phyloP scores from a whole-genome alignment of 53 echinoderm and acorn worm species.

The Stichopus horrens region DNA sequence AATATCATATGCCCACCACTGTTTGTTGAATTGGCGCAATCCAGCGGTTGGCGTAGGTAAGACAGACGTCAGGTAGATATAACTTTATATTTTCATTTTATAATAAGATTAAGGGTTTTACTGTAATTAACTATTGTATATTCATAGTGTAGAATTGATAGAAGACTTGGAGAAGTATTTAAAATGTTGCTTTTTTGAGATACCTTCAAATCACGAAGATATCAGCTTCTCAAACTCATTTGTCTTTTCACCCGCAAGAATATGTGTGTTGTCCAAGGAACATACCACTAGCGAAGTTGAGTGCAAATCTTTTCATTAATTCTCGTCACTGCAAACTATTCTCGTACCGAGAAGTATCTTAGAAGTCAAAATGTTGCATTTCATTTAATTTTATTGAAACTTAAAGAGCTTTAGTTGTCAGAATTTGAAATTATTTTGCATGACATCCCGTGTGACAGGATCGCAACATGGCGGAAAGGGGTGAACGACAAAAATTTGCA shows the following conservation, averaged over 20 bases:
- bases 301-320: not conserved
- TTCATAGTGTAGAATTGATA: not conserved
- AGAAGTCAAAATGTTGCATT: not conserved
- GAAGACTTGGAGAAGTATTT: not conserved
- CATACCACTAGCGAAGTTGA: constrained; percentile 22
- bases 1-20: not conserved
- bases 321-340: not conserved
- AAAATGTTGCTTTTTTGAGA: not conserved
- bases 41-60: constrained; percentile 43
- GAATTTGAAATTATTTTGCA: not conserved
- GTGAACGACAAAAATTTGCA: constrained; percentile 23
- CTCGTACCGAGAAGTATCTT: not conserved
- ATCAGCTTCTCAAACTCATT: not conserved
- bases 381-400: not conserved
- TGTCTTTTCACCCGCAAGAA: not conserved
- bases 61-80: constrained; percentile 13
- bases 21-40: constrained; percentile 28
- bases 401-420: not conserved
- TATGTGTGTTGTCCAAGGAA: constrained; percentile 31
- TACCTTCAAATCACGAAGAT: not conserved
- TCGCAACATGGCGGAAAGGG: constrained; percentile 44
- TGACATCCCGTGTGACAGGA: not conserved
- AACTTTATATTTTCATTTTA: not conserved
- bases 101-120: not conserved
- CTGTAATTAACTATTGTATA: not conserved